Conservation (phyloP, 2,113 vertebrate genomes). For the Python bivittatus region DNA sequence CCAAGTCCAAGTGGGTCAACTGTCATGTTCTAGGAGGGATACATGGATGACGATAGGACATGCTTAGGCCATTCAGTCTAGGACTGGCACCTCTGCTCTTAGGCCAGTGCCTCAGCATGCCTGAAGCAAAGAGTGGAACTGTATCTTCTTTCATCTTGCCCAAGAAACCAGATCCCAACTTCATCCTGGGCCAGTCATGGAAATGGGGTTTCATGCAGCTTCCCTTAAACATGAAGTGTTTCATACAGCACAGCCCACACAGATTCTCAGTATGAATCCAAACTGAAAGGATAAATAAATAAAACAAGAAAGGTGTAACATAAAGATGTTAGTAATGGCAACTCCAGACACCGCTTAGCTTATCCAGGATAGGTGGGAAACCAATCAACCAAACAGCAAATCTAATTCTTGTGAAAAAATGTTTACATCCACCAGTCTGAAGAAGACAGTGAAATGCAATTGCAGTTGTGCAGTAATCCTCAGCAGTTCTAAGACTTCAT, state of each 20-base stretch:
- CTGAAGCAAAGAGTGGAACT: background rate
- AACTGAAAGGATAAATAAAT: background rate
- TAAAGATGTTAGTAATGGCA: accelerated
- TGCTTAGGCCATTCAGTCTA: background rate
- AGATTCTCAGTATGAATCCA: constrained; percentile 42
- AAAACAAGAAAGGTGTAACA: background rate
- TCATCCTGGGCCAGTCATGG: background rate
- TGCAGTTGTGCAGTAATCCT: background rate
- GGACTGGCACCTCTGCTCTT: background rate
- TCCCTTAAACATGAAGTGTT: background rate
- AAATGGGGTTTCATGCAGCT: background rate
- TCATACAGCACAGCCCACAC: background rate
- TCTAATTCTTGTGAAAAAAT: background rate
- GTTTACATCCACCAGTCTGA: background rate
- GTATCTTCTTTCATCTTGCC: background rate
- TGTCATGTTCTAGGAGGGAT: background rate
- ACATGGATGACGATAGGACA: background rate
- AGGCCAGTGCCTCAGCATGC: background rate
- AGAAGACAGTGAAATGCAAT: background rate
- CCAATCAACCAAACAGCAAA: background rate
- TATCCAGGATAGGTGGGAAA: background rate
- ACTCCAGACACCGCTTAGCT: background rate
- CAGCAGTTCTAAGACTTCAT: background rate
- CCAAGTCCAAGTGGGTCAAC: background rate
- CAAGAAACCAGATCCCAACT: accelerated